Evolutionary conservation across 2,888 invertebrate species (phyloP).

Genomic region (Aporophyla nigra): DNA sequence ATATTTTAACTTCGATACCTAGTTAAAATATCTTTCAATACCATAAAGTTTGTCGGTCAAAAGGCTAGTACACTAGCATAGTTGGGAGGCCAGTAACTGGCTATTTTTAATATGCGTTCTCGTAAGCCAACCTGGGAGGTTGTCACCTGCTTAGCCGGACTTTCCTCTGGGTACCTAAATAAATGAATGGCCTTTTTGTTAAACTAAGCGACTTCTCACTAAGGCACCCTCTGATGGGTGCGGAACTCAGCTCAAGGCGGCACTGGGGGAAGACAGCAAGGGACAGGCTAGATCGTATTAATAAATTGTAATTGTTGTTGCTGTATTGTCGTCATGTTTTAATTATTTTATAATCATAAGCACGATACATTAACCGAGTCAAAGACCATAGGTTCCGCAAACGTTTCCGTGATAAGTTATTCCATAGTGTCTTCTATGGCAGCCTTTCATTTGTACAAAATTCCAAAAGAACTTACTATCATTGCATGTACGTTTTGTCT

Average conservation of each 20-base stretch:
- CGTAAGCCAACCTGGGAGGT: too few relatives aligned
- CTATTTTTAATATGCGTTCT: not conserved
- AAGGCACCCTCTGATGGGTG: too few relatives aligned
- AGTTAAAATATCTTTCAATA: constrained; percentile 24
- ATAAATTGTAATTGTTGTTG: not conserved
- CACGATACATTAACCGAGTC: not conserved
- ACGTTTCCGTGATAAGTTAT: not conserved
- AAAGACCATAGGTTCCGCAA: too few relatives aligned
- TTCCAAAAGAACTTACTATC: not conserved
- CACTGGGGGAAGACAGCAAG: too few relatives aligned
- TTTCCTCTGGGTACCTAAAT: too few relatives aligned
- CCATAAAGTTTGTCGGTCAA: not conserved
- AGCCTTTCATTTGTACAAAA: not conserved
- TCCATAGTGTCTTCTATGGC: not conserved
- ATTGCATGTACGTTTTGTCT: too few relatives aligned
- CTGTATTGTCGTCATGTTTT: too few relatives aligned
- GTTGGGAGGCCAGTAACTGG: not conserved
- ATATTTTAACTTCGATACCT: constrained; percentile 37
- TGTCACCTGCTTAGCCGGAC: too few relatives aligned
- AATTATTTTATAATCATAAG: not conserved
- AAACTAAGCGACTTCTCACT: too few relatives aligned
- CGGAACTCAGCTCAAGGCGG: too few relatives aligned
- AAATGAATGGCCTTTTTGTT: too few relatives aligned
- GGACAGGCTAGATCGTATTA: too few relatives aligned
- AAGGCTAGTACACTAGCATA: not conserved